phyloP scores from a whole-genome alignment of 2,888 invertebrate species.

The Caenorhabditis zanzibari region DNA sequence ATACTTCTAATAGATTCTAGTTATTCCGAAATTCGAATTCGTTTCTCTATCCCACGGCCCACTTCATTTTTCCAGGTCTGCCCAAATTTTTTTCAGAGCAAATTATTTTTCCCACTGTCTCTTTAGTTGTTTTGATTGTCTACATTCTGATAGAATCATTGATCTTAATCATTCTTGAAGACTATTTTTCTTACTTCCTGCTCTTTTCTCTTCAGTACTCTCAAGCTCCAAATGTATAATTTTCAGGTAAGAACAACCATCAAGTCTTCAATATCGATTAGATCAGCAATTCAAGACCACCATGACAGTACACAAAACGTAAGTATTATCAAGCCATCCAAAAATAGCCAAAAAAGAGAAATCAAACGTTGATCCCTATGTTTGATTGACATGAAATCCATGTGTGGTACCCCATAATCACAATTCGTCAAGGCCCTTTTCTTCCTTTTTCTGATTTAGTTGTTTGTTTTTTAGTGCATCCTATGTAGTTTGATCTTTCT shows the following conservation, averaged over 20 bases:
- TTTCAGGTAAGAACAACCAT: constrained; percentile 21
- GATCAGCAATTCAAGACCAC: neutral
- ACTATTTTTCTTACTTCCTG: no score
- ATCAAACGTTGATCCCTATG: constrained; percentile 13
- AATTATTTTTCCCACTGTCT: neutral
- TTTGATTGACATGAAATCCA: constrained; percentile 25
- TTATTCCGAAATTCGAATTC: no score
- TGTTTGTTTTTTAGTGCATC: constrained; percentile 9
- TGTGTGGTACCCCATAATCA: constrained; percentile 8
- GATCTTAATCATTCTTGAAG: neutral
- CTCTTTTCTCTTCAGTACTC: no score
- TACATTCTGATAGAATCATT: no score
- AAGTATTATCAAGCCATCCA: neutral
- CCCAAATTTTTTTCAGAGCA: neutral
- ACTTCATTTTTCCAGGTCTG: neutral
- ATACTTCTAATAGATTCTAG: no score
- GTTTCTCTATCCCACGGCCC: neutral
- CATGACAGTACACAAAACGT: constrained; percentile 35
- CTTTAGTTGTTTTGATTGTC: neutral
- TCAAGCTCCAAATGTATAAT: no score
- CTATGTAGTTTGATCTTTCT: neutral
- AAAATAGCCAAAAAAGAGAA: constrained; percentile 1
- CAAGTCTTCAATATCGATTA: neutral
- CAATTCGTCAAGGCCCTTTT: constrained; percentile 7
- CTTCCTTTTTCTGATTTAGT: constrained; percentile 10